Evolutionary conservation across 2,888 invertebrate species (phyloP).

Genomic region (Brachycybe producta): DNA sequence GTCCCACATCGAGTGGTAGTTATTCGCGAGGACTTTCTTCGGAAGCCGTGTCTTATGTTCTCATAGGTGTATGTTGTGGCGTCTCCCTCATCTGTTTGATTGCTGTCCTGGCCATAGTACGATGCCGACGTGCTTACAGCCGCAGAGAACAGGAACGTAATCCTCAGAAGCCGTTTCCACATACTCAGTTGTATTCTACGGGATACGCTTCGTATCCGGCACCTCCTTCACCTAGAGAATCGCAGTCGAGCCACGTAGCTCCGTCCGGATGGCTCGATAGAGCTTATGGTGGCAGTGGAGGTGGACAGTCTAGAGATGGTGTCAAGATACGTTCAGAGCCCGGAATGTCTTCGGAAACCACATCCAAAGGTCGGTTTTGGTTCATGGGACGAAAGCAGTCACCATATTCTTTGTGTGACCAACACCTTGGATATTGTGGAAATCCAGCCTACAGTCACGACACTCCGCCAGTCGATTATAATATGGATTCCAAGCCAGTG

Average conservation of each 20-base stretch:
- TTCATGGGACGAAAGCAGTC: slow-evolving; percentile 9
- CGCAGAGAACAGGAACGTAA: not conserved
- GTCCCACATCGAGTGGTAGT: not conserved
- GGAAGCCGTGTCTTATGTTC: slow-evolving; percentile 17
- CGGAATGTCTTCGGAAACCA: too few species aligned
- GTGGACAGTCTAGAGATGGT: not conserved
- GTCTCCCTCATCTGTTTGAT: slow-evolving; percentile 17
- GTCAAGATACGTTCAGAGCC: too few species aligned
- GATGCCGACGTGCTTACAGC: slow-evolving; percentile 13
- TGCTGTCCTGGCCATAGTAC: slow-evolving; percentile 17
- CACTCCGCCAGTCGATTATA: not conserved
- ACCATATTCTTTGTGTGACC: slow-evolving; percentile 14
- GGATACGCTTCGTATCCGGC: too few species aligned
- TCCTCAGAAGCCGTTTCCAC: not conserved
- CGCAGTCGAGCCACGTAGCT: not conserved
- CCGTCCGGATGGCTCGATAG: not conserved
- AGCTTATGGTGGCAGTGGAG: not conserved
- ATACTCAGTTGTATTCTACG: not conserved
- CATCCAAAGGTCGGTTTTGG: slow-evolving; percentile 10
- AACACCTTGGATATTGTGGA: slow-evolving; percentile 2
- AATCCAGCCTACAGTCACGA: not conserved
- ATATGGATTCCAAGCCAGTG: not conserved
- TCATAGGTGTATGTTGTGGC: slow-evolving; percentile 19
- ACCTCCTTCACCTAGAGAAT: not conserved
- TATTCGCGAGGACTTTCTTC: not conserved